These are phyloP conservation scores for Pachymerium ferrugineum DNA, from an alignment of 2,888 invertebrate species.

Conservation along the genomic window DNA sequence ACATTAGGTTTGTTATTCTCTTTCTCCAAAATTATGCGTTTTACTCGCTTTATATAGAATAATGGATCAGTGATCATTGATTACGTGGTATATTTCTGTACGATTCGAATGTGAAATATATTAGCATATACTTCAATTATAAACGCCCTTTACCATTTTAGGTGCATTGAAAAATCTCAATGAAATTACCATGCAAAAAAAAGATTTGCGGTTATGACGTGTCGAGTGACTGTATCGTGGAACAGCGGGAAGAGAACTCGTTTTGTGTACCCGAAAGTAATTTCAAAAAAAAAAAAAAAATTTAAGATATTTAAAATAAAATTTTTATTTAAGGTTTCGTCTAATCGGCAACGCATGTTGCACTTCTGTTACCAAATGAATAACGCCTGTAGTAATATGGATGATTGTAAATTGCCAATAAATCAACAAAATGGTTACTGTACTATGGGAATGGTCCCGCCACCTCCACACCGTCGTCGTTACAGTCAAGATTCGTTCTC, in stretches of 20 bases:
- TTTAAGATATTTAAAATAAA: not conserved
- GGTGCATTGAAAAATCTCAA: not conserved
- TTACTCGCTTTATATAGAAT: no score
- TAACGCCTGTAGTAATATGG: not conserved
- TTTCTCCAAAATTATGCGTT: no score
- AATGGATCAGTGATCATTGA: no score
- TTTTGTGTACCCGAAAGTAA: not conserved
- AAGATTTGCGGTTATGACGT: not conserved
- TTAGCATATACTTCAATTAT: no score
- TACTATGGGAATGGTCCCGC: not conserved
- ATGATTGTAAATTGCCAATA: not conserved
- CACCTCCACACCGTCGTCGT: not conserved
- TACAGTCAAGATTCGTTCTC: constrained; percentile 37
- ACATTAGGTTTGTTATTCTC: no score
- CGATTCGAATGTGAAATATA: no score
- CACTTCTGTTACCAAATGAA: not conserved
- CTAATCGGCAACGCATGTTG: not conserved
- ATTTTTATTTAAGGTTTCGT: not conserved
- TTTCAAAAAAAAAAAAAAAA: not conserved
- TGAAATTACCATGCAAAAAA: not conserved
- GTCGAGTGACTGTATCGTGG: not conserved
- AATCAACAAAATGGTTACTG: not conserved
- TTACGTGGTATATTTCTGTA: no score
- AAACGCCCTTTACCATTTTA: no score
- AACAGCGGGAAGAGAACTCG: not conserved